Base-by-base conservation (phyloP, 2,797 vertebrate genomes). In the Psittacula echo region DNA sequence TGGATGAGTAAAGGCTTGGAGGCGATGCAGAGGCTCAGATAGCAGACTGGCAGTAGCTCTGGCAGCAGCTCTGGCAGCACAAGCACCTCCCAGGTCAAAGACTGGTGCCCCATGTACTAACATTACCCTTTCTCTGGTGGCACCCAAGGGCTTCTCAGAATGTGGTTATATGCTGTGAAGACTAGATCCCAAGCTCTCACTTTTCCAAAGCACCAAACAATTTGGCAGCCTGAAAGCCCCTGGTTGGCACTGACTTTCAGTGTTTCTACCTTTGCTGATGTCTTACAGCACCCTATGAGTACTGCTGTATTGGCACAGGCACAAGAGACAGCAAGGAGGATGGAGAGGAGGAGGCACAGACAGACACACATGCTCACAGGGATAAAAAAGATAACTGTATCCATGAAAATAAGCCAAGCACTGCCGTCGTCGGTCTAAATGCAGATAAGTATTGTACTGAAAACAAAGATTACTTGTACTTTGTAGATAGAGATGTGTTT, bases 391-490 rank as follows among this genome's bases (percentile, higher is more conserved):
- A 96, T 96, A 95, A 95, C 94, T 92, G 92, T 81, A 89, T 94
- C 92, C 95, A 94, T 89, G 94, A 97, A 97, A 95, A 96, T 95
- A 96, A 94, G 94, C 97, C 95, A 97, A 91, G 95, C 94, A 45
- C 93, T 94, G 93, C 94, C 96, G 96, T 96, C 86, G n/a, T 94
- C 93, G 39, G 94, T 86, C 96, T 94, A 97, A 97, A 95, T 96
- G 96, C 64, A 98, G 98, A 98, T 97, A 97, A 96, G 96, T 97
- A 96, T 96, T 96, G 90, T 96, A 96, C 96, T 96, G 96, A 90
- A 96, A 97, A 97, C 92, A 96, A 96, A 97, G 97, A 98, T 97
- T 95, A 96, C 97, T 95, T 95, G 97, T 97, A 96, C 96, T 92
- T 97, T 93, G 94, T 92, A 97, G 97, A 96, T 91, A 95, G 95